Conservation (phyloP, 92 coral and sea anemone genomes). For the Epizoanthus ramosus region DNA sequence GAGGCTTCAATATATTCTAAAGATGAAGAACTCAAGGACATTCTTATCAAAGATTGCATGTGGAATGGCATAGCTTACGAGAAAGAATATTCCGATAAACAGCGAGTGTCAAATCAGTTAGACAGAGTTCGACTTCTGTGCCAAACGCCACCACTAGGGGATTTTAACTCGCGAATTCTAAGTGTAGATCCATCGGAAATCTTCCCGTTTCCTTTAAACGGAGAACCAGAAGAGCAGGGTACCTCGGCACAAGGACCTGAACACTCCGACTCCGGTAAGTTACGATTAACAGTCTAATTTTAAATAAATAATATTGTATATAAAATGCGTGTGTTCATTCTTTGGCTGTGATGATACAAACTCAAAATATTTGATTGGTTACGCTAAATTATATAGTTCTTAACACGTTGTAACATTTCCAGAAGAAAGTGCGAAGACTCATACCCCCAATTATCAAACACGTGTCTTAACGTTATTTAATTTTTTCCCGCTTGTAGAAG, state of each 20-base stretch:
- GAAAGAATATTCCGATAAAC: conserved; percentile 43
- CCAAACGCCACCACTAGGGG: conserved; percentile 94
- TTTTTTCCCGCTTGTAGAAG: conserved; percentile 79
- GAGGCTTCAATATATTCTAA: conserved; percentile 84
- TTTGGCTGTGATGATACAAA: conserved; percentile 21
- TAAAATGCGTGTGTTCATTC: conserved; percentile 11
- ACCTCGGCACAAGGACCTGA: conserved; percentile 52
- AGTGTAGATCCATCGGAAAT: conserved; percentile 98
- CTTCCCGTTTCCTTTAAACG: conserved; percentile 88
- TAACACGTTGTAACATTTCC: neutral
- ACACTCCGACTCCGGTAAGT: conserved; percentile 82
- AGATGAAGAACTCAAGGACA: conserved; percentile 86
- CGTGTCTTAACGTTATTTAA: conserved; percentile 49
- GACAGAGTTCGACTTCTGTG: conserved; percentile 83
- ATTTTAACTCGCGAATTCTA: conserved; percentile 83
- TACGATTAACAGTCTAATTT: conserved; percentile 28
- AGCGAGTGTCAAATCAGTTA: conserved; percentile 54
- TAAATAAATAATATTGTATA: conserved; percentile 58
- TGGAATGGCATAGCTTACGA: conserved; percentile 97
- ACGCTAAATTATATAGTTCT: conserved; percentile 24
- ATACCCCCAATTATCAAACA: conserved; percentile 5
- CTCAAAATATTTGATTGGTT: conserved; percentile 43
- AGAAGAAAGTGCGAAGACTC: neutral
- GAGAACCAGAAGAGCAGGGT: conserved; percentile 65
- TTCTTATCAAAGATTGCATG: conserved; percentile 98